Conservation (phyloP, 2,797 vertebrate species). For the Acanthurus lineatus region DNA sequence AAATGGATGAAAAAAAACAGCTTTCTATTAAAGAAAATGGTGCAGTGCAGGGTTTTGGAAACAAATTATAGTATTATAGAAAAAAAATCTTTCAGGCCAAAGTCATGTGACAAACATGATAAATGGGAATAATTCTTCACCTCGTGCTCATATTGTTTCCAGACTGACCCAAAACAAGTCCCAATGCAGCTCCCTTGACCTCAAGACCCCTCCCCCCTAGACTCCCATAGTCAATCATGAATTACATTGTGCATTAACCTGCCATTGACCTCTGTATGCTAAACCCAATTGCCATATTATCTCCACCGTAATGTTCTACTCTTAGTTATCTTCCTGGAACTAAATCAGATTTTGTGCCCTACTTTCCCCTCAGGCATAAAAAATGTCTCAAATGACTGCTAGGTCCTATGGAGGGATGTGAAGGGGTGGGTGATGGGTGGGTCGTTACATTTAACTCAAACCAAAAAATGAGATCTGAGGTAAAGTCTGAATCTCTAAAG, state of each 20-base stretch:
- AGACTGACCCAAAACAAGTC: conserved; percentile 68
- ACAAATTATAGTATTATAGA: neutral
- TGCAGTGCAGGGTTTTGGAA: neutral
- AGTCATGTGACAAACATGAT: conserved; percentile 68
- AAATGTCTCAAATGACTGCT: conserved; percentile 53
- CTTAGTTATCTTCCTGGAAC: conserved; percentile 65
- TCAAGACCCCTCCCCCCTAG: conserved; percentile 34
- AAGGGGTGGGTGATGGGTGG: neutral
- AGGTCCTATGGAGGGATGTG: conserved; percentile 16
- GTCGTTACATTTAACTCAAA: conserved; percentile 58
- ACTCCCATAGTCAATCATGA: conserved; percentile 65
- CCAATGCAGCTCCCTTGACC: conserved; percentile 52
- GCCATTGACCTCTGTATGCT: conserved; percentile 80
- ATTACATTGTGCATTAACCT: conserved; percentile 80
- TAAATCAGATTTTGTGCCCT: conserved; percentile 72
- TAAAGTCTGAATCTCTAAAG: conserved; percentile 21
- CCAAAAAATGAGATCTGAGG: conserved; percentile 32
- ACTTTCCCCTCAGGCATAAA: conserved; percentile 66
- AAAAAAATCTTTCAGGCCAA: conserved; percentile 25
- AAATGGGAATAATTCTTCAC: conserved; percentile 65
- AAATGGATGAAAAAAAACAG: neutral
- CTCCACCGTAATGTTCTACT: conserved; percentile 68
- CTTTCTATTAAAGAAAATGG: neutral
- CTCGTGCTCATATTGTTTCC: conserved; percentile 60
- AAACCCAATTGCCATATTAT: conserved; percentile 80